phyloP scores from a whole-genome alignment of 2,888 invertebrate species.

The Rhingia rostrata region DNA sequence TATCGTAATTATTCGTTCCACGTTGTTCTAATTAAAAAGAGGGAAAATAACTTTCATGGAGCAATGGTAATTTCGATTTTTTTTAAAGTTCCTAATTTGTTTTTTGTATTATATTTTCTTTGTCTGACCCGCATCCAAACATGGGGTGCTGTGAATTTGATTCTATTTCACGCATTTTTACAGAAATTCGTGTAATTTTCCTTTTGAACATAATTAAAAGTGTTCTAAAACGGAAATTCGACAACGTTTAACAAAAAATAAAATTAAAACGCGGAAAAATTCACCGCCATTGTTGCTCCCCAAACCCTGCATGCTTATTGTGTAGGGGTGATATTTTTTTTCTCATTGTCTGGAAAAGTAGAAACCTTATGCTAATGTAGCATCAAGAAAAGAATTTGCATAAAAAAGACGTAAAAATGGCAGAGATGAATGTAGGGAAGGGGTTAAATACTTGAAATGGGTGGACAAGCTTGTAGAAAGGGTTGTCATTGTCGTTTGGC shows the following conservation, averaged over 20 bases:
- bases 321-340: constrained; percentile 29
- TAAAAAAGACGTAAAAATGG: constrained; percentile 74
- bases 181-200: constrained; percentile 72
- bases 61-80: constrained; percentile 67
- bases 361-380: constrained; percentile 70
- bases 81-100: constrained; percentile 60
- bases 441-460: constrained; percentile 48
- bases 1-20: constrained; percentile 36
- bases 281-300: constrained; percentile 52
- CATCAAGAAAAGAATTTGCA: constrained; percentile 73
- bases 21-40: constrained; percentile 42
- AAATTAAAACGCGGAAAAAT: constrained; percentile 75
- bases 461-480: constrained; percentile 58
- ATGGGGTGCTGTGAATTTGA: constrained; percentile 49
- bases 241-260: constrained; percentile 75
- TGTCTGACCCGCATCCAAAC: constrained; percentile 19
- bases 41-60: constrained; percentile 4
- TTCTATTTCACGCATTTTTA: constrained; percentile 71
- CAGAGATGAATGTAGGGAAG: constrained; percentile 70
- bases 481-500: constrained; percentile 53
- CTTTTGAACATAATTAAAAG: constrained; percentile 73
- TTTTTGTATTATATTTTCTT: constrained; percentile 27
- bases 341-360: constrained; percentile 35
- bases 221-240: constrained; percentile 73
- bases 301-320: constrained; percentile 20